These are phyloP conservation scores for Euphysa ruthae DNA, from an alignment of 30 jellyfish, hydroid and myxozoan genomes.

Conservation along the genomic window DNA sequence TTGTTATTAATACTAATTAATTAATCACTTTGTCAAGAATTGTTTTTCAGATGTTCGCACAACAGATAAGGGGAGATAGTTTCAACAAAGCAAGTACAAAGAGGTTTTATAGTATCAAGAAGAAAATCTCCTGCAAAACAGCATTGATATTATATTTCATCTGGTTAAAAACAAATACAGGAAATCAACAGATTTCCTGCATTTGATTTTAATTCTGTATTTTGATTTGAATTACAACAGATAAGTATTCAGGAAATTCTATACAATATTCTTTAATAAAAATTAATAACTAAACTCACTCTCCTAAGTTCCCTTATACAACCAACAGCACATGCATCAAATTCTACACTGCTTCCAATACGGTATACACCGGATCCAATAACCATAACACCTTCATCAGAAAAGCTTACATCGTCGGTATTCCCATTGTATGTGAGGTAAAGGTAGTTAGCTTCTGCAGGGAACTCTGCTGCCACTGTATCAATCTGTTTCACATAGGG, in stretches of 20 bases:
- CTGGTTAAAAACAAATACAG: too few species aligned
- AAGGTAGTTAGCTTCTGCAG: conserved; percentile 90
- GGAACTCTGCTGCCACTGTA: conserved; percentile 99
- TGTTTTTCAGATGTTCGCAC: too few species aligned
- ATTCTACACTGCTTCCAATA: conserved; percentile 97
- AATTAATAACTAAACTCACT: conserved; percentile 30
- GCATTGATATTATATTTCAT: too few species aligned
- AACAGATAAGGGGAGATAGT: too few species aligned
- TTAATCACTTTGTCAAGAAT: too few species aligned
- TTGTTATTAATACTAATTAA: too few species aligned
- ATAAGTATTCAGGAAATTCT: background rate
- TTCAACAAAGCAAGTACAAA: too few species aligned
- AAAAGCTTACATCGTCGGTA: conserved; percentile 63
- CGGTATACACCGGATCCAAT: conserved; percentile 98
- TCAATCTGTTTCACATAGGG: conserved; percentile 89
- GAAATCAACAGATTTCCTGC: too few species aligned
- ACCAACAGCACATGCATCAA: conserved; percentile 98
- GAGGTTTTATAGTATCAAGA: too few species aligned
- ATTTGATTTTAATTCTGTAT: too few species aligned
- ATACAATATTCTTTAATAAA: background rate
- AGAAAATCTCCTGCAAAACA: too few species aligned
- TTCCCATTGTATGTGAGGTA: conserved; percentile 80
- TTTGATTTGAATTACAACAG: background rate
- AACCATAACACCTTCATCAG: conserved; percentile 69
- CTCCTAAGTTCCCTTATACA: conserved; percentile 75